Base-by-base conservation (phyloP, 2,888 invertebrate genomes). In the Cephus spinipes region DNA sequence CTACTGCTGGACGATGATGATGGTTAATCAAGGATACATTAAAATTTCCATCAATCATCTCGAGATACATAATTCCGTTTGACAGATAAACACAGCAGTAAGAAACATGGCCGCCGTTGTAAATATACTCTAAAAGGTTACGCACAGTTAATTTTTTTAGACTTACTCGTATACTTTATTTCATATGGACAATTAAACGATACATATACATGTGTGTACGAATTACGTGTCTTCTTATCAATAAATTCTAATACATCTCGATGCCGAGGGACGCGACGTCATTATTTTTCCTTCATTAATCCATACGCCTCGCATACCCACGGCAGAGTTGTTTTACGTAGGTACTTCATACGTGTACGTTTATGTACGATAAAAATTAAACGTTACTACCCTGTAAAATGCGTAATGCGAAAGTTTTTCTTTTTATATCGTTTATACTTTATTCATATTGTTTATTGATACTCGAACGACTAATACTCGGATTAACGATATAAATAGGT, bases 311-410 rank as follows among this genome's bases (percentile, higher is more conserved):
- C 71, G 32, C 23, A 55, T 23, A 31, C 31, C 9, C 55, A 32
- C 33, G 71, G 23, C 33, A 71, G 55, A 55, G 55, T 23, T 55
- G 55, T 9, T 55, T 55, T 55, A 55, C 23, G 55, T 55, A 55
- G 40, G 40, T 55, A 55, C 33, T 71, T 31, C 12, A 69, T 69
- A 71, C 33, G 15, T 71, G 31, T 71, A 33, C 31, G 71, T 32
- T 71, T 69, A 69, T 31, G 12, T 71, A 32, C 71, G 71, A 30
- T 55, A 55, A 85, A 87, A 89, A 89, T 88, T 87, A 87, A 86
- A 85, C 84, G 83, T 89, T 88, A 87, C 90, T 89, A 90, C 89
- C 89, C 89, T 90, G 89, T 90, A 87, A 89, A 88, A 89, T 89
- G 89, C 87, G 84, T 89, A 87, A 87, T 89, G 87, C 86, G 87